Base-by-base conservation (phyloP, 2,797 vertebrate genomes). In the Melanotaenia pygmaea region DNA sequence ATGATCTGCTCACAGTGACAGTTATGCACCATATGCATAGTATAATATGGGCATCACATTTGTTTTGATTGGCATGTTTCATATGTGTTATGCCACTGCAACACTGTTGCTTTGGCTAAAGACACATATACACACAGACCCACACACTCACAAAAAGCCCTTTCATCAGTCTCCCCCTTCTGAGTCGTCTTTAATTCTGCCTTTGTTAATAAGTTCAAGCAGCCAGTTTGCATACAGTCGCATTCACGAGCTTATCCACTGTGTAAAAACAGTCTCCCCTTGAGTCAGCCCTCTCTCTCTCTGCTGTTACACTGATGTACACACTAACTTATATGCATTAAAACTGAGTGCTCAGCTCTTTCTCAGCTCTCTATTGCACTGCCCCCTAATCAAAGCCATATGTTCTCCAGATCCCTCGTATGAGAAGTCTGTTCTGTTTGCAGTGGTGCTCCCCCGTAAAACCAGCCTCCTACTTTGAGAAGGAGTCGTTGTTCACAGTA, bases 301-400 rank as follows among this genome's bases (percentile, higher is more conserved):
- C 58, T 76, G 76, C 79, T 86, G 80, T 86, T 78, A 63, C 59
- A 59, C n/a, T 28, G 30, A 62, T 34, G 26, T 67, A 57, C 43
- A 53, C 64, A 68, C 57, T 56, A 35, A 68, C 77, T 68, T 20
- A 67, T 54, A 30, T 18, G 28, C 26, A 53, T 59, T 54, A 28
- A 71, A 56, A 75, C 7, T 51, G 11, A 68, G 38, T 28, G 68
- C 59, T 62, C 34, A 67, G 43, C 65, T 65, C 65, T 64, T 64
- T 89, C 76, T 86, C 77, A 85, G 82, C 91, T 93, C 6, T 91
- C 88, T 87, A 89, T 76, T 87, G 83, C 77, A 83, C 77, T 81
- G 86, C 90, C 83, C 88, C 85, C 83, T 94, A 94, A 94, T 93
- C 92, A 92, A 89, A 93, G 83, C 91, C 93, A 94, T 89, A 93